phyloP scores from a whole-genome alignment of 2,113 vertebrate species.

The Murina feae region DNA sequence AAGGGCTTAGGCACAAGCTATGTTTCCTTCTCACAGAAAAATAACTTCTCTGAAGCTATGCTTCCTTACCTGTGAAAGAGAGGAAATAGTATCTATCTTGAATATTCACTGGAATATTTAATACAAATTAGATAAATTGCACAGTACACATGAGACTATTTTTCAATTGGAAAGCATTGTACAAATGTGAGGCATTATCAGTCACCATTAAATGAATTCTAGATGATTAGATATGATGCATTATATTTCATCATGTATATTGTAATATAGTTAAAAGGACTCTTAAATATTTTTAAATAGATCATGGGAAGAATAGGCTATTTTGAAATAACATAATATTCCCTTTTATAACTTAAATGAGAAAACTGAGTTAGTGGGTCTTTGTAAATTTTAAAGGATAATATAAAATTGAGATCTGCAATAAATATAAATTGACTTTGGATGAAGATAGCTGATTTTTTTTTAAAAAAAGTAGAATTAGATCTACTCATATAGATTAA shows the following conservation, averaged over 20 bases:
- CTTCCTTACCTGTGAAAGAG: not conserved
- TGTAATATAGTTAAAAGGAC: slow-evolving; percentile 4
- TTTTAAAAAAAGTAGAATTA: slow-evolving; percentile 72
- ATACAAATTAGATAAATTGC: not conserved
- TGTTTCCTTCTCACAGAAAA: not conserved
- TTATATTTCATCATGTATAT: not conserved
- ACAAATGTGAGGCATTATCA: not conserved
- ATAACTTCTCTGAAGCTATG: not conserved
- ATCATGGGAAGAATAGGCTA: slow-evolving; percentile 58
- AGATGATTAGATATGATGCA: not conserved
- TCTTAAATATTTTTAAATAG: not conserved
- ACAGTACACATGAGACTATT: not conserved
- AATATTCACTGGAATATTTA: not conserved
- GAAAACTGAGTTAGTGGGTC: slow-evolving; percentile 71
- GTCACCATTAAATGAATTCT: not conserved
- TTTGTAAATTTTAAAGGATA: slow-evolving; percentile 69
- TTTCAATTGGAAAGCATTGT: not conserved
- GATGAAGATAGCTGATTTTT: slow-evolving; percentile 73
- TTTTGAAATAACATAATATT: slow-evolving; percentile 60
- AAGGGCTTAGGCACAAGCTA: not conserved
- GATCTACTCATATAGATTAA: slow-evolving; percentile 56
- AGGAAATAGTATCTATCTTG: not conserved
- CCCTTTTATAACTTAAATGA: slow-evolving; percentile 41
- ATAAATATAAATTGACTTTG: slow-evolving; percentile 71
- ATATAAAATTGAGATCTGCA: slow-evolving; percentile 69